Evolutionary conservation across 1,140 invertebrate genomes (phyloP).

Genomic region (Macrobrachium nipponense): DNA sequence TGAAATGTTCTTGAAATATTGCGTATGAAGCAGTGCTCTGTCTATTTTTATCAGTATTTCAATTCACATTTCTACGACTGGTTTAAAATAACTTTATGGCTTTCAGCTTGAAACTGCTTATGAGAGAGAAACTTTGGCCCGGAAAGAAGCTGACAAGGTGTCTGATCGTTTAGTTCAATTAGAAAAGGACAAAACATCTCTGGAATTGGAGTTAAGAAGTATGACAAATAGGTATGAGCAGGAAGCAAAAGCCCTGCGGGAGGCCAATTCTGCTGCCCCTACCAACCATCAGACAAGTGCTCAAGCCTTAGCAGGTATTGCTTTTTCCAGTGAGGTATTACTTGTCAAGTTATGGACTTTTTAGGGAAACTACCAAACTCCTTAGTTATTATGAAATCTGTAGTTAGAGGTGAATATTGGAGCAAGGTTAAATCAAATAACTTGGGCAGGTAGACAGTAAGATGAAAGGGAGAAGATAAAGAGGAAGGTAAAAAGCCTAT

Average conservation of each 20-base stretch:
- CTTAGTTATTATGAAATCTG: too few relatives aligned
- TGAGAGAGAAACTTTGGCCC: slow-evolving; percentile 78
- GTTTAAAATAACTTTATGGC: neutral
- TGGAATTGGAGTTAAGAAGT: slow-evolving; percentile 88
- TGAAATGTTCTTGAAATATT: neutral
- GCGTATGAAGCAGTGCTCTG: neutral
- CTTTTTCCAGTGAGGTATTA: neutral
- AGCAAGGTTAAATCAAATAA: too few relatives aligned
- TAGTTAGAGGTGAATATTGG: too few relatives aligned
- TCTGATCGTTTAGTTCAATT: slow-evolving; percentile 83
- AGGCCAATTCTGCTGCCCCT: slow-evolving; percentile 48
- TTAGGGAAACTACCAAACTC: neutral
- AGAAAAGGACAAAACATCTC: slow-evolving; percentile 89
- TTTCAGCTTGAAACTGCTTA: slow-evolving; percentile 78
- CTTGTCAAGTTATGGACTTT: neutral
- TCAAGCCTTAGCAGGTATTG: slow-evolving; percentile 57
- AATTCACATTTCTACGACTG: neutral
- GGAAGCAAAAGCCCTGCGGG: slow-evolving; percentile 63
- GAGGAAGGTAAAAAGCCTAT: too few relatives aligned
- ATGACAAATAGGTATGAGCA: slow-evolving; percentile 89
- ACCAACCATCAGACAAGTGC: slow-evolving; percentile 56
- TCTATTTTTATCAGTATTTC: neutral
- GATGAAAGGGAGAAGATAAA: too few relatives aligned
- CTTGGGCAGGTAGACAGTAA: too few relatives aligned
- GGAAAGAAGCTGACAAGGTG: slow-evolving; percentile 82